Evolutionary conservation across 2,797 vertebrate species (phyloP).

Genomic region (Amblyopsis hoosieri): DNA sequence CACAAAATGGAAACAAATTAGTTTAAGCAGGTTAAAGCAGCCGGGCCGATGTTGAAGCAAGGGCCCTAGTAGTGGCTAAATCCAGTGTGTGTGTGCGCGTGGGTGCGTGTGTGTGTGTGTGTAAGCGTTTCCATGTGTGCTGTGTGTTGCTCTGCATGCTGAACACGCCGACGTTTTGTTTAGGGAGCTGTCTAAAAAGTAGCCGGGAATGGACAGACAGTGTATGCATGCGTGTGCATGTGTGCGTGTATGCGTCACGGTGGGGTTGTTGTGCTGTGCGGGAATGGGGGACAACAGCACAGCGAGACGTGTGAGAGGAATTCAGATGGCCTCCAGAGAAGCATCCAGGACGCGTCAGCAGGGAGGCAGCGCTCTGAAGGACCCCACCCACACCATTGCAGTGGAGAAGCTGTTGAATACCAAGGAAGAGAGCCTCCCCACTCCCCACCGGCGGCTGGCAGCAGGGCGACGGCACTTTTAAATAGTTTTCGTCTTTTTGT

Average conservation of each 20-base stretch:
- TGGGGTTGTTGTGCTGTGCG: slow-evolving; percentile 14
- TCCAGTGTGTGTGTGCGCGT: slow-evolving; percentile 21
- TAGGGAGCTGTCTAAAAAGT: slow-evolving; percentile 70
- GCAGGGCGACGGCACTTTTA: background rate
- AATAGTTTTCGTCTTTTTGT: too few relatives aligned
- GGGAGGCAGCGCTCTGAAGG: slow-evolving; percentile 3
- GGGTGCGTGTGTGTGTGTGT: slow-evolving; percentile 10
- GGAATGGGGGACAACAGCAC: slow-evolving; percentile 62
- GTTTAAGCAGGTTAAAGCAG: too few relatives aligned
- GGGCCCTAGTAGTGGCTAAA: background rate
- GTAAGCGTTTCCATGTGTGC: background rate
- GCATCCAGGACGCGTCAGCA: slow-evolving; percentile 16
- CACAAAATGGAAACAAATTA: too few relatives aligned
- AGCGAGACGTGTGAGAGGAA: slow-evolving; percentile 63
- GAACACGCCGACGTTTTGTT: slow-evolving; percentile 64
- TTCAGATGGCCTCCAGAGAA: slow-evolving; percentile 54
- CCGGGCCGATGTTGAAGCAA: too few relatives aligned
- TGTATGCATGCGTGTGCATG: slow-evolving; percentile 7
- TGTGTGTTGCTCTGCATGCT: slow-evolving; percentile 58
- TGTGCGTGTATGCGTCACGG: background rate
- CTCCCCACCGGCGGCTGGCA: background rate
- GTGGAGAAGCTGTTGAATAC: slow-evolving; percentile 43
- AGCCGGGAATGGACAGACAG: slow-evolving; percentile 56
- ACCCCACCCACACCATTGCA: slow-evolving; percentile 39
- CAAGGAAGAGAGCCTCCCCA: slow-evolving; percentile 35